Conservation (phyloP, 1,140 invertebrate genomes). For the Hylaeus anthracinus region DNA sequence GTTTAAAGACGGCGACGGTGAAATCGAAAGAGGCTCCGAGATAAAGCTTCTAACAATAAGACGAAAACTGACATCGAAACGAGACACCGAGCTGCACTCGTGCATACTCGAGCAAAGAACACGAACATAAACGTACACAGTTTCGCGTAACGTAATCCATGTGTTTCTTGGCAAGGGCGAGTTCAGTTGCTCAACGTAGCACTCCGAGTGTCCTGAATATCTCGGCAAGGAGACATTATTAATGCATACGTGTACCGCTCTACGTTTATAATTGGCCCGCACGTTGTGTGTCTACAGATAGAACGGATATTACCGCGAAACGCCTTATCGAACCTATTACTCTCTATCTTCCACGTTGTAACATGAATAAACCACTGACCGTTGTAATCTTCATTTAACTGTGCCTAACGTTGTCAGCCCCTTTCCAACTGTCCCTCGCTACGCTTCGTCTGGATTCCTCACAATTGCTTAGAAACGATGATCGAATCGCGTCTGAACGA, state of each 20-base stretch:
- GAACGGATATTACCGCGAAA: constrained; percentile 47
- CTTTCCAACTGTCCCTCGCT: not conserved
- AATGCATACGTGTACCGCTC: constrained; percentile 72
- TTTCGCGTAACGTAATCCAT: constrained; percentile 54
- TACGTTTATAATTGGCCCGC: constrained; percentile 76
- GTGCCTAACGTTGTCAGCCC: not conserved
- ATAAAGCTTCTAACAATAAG: not conserved
- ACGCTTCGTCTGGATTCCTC: constrained; percentile 7
- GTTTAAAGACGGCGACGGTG: no score
- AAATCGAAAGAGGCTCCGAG: not conserved
- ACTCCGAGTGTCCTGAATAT: constrained; percentile 75
- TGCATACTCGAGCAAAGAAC: constrained; percentile 46
- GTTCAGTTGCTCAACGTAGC: constrained; percentile 69
- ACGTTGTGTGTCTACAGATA: constrained; percentile 77
- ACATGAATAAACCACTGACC: constrained; percentile 15
- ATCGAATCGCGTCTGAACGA: not conserved
- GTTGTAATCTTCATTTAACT: constrained; percentile 7
- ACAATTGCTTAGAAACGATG: not conserved
- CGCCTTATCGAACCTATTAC: constrained; percentile 36
- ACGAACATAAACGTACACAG: constrained; percentile 14
- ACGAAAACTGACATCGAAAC: constrained; percentile 21
- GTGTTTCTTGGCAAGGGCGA: constrained; percentile 70
- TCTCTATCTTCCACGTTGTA: constrained; percentile 9
- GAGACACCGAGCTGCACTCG: constrained; percentile 67
- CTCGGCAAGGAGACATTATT: constrained; percentile 75